Conservation (phyloP, 2,888 invertebrate species). For the Venusia cambrica region DNA sequence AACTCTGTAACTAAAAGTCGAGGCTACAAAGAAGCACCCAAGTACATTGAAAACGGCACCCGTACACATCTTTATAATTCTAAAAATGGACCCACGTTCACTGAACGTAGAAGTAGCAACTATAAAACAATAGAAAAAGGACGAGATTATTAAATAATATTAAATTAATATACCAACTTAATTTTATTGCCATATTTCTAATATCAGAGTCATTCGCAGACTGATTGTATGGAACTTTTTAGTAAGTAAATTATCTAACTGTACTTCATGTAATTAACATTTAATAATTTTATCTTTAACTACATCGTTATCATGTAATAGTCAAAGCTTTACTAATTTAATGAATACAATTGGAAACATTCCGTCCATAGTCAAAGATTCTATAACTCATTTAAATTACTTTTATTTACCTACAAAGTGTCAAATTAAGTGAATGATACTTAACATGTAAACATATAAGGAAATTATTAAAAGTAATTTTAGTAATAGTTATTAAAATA, state of each 20-base stretch:
- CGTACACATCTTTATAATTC: constrained; percentile 59
- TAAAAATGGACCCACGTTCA: constrained; percentile 61
- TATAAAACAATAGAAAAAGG: constrained; percentile 72
- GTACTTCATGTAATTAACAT: constrained; percentile 42
- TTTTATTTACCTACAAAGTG: constrained; percentile 41
- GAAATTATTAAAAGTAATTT: constrained; percentile 45
- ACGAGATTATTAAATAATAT: constrained; percentile 65
- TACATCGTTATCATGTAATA: constrained; percentile 65
- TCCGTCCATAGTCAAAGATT: constrained; percentile 53
- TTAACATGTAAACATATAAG: constrained; percentile 48
- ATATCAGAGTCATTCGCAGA: constrained; percentile 64
- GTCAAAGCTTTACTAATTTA: constrained; percentile 77
- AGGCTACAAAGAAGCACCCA: constrained; percentile 75
- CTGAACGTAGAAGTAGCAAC: constrained; percentile 70
- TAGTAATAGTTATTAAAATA: constrained; percentile 51
- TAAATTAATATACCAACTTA: constrained; percentile 18
- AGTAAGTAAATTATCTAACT: constrained; percentile 56
- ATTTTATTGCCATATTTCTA: constrained; percentile 58
- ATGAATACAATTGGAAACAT: constrained; percentile 49
- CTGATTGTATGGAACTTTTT: constrained; percentile 62
- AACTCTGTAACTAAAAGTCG: constrained; percentile 86
- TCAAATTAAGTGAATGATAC: constrained; percentile 54
- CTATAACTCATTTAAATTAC: constrained; percentile 33
- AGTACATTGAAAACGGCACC: constrained; percentile 79
- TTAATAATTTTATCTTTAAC: constrained; percentile 50